Conservation (phyloP, 2,888 invertebrate species). For the Tipula unca region DNA sequence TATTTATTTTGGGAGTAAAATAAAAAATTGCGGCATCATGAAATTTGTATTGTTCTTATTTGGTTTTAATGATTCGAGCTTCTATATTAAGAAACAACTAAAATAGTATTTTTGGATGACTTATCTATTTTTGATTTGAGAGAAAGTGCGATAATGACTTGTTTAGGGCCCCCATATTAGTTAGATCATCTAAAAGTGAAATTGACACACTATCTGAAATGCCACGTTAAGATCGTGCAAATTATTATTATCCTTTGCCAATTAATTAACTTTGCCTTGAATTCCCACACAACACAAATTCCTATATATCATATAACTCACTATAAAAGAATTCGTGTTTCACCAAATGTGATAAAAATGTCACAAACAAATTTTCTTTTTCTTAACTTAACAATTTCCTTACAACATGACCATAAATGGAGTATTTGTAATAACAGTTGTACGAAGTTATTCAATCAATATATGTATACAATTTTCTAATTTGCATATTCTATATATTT, state of each 20-base stretch:
- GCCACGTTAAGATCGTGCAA: neutral
- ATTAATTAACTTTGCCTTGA: neutral
- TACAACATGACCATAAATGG: neutral
- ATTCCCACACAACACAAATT: neutral
- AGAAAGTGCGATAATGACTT: neutral
- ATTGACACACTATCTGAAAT: no score
- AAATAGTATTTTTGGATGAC: neutral
- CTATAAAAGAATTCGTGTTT: neutral
- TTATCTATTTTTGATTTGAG: neutral
- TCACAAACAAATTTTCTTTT: neutral
- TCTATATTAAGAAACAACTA: neutral
- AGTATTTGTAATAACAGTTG: neutral
- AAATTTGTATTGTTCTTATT: no score
- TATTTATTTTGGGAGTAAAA: neutral
- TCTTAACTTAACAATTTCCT: neutral
- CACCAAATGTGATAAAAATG: conserved; percentile 8
- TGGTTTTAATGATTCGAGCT: neutral
- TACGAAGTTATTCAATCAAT: neutral
- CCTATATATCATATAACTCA: neutral
- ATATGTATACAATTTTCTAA: neutral
- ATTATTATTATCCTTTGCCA: neutral
- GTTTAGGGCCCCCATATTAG: no score
- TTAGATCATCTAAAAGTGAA: neutral
- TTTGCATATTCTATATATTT: neutral
- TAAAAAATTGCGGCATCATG: no score